These are phyloP conservation scores for Rhopalosiphum maidis DNA, from an alignment of 1,140 invertebrate species.

Conservation along the genomic window DNA sequence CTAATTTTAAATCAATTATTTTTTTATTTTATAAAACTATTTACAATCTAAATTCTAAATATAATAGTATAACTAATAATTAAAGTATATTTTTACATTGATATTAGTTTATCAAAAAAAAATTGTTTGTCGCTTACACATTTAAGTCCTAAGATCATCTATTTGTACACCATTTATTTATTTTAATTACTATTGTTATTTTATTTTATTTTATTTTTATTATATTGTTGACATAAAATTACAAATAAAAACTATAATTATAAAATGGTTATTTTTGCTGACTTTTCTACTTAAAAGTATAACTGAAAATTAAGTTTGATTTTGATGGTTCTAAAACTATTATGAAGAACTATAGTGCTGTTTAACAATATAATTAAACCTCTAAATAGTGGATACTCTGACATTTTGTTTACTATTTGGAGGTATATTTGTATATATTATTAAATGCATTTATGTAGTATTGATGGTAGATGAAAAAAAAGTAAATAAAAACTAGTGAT, in stretches of 20 bases:
- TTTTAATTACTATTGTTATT: neutral
- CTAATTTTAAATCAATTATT: neutral
- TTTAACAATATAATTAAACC: too few relatives aligned
- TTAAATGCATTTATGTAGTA: neutral
- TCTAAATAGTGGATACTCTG: neutral
- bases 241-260: conserved; percentile 25
- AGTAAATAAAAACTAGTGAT: too few relatives aligned
- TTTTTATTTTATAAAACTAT: neutral
- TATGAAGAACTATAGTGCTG: neutral
- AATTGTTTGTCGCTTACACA: neutral
- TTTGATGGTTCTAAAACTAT: neutral
- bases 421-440: neutral
- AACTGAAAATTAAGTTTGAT: neutral
- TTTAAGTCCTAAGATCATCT: neutral
- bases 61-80: neutral
- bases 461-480: neutral
- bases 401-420: too few relatives aligned
- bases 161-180: neutral
- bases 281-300: neutral
- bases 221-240: neutral
- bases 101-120: neutral
- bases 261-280: neutral
- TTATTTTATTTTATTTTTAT: conserved; percentile 15
- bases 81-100: neutral
- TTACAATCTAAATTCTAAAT: neutral